Base-by-base conservation (phyloP, 2,113 vertebrate species). In the Nipponia nippon region DNA sequence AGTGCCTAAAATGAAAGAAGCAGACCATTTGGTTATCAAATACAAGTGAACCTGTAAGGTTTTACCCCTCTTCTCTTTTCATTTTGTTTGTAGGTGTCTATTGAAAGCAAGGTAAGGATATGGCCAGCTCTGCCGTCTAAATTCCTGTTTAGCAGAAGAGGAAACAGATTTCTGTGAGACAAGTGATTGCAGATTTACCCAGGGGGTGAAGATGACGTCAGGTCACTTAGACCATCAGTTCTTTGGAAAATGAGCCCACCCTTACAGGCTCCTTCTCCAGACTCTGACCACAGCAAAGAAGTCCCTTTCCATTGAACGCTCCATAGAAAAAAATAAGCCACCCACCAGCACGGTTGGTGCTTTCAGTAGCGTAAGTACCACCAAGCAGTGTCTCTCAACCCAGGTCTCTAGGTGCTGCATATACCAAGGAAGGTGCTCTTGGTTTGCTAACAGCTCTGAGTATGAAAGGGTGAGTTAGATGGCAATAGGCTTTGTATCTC, bases 321-420 rank as follows among this genome's bases (percentile, higher is more conserved):
- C 52, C 76, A 73, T 0, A 53, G 47, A 7, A 61, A 61, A 55
- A 83, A 18, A 10, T 1, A 52, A 76, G 13, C 14, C 19, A 40
- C 25, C 12, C 49, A 53, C 15, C 26, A 93, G 65, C n/a, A 62
- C 2, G 3, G 27, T 0, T 30, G 19, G 14, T n/a, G 13, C 46
- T 66, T 78, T 87, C 18, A 29, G 56, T 2, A 26, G 53, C 0
- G 0, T 30, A 42, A 34, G 23, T 47, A n/a, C 32, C 23, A 55
- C 13, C 22, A 83, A 3, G 14, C 7, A 5, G 7, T 9, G 23
- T 20, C n/a, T 89, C 20, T 20, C 50, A 38, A 2, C 5, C 16
- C 61, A 32, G 27, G 44, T n/a, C 38, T 76, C 26, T 2, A 26
- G 16, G 69, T 59, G 53, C 47, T 63, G 36, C 21, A 1, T 5